These are phyloP conservation scores for Galleria mellonella DNA, from an alignment of 1,140 invertebrate genomes.

Conservation along the genomic window DNA sequence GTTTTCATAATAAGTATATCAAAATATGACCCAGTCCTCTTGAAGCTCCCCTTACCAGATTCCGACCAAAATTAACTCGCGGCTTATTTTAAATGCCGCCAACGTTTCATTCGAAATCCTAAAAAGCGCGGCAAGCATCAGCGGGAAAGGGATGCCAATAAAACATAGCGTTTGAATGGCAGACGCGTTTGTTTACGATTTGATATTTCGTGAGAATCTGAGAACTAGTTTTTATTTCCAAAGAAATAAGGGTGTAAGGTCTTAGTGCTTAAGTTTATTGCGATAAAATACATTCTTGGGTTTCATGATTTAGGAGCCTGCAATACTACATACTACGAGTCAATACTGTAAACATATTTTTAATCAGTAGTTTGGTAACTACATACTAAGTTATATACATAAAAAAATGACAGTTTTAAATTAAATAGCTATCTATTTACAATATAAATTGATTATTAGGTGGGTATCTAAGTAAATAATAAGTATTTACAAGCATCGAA, in stretches of 20 bases:
- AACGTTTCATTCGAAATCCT: conserved; percentile 63
- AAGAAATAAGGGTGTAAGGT: conserved; percentile 43
- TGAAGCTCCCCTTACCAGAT: conserved; percentile 52
- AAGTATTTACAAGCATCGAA: too few species aligned
- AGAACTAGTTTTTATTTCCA: conserved; percentile 69
- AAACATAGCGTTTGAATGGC: conserved; percentile 62
- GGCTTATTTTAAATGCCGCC: conserved; percentile 69
- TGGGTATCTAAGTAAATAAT: too few species aligned
- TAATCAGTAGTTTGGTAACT: too few species aligned
- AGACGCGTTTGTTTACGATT: conserved; percentile 69
- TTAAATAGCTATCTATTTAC: too few species aligned
- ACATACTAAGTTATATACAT: too few species aligned
- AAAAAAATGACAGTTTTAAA: too few species aligned
- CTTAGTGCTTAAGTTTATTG: conserved; percentile 47
- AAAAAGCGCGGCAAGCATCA: conserved; percentile 68
- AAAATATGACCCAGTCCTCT: conserved; percentile 59
- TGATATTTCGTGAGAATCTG: conserved; percentile 58
- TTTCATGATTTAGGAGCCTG: not conserved
- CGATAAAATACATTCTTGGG: conserved; percentile 48
- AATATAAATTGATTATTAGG: too few species aligned
- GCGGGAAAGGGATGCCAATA: conserved; percentile 69
- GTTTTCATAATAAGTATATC: conserved; percentile 62
- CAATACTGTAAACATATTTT: too few species aligned
- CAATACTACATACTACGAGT: too few species aligned
- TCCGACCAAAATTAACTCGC: conserved; percentile 61